phyloP scores from a whole-genome alignment of 2,113 vertebrate species.

The Takifugu bimaculatus region DNA sequence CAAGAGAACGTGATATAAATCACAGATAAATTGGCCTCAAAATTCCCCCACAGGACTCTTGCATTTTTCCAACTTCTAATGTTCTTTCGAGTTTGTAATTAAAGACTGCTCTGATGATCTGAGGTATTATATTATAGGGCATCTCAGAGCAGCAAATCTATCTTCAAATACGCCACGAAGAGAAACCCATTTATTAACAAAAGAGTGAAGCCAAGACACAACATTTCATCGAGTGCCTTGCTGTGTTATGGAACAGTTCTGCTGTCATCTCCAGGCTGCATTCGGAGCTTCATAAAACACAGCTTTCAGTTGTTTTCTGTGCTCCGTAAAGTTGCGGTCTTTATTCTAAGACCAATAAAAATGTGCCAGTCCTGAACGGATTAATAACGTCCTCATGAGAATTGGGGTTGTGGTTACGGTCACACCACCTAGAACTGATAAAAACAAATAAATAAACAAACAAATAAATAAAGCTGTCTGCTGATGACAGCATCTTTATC shows the following conservation, averaged over 20 bases:
- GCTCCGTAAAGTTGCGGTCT: constrained; percentile 37
- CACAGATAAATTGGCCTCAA: constrained; percentile 48
- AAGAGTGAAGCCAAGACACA: constrained; percentile 46
- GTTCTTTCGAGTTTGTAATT: constrained; percentile 63
- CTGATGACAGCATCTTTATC: too few relatives aligned
- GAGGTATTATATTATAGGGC: constrained; percentile 55
- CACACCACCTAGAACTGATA: too few relatives aligned
- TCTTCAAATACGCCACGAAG: constrained; percentile 69
- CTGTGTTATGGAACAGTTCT: constrained; percentile 42
- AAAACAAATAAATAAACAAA: too few relatives aligned
- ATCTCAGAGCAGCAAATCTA: constrained; percentile 48
- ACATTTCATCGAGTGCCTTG: constrained; percentile 60
- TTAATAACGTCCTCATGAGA: too few relatives aligned
- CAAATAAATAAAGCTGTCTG: too few relatives aligned
- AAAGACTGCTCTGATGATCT: constrained; percentile 54
- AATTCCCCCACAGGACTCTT: constrained; percentile 34
- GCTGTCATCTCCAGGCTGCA: constrained; percentile 54
- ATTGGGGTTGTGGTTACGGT: too few relatives aligned
- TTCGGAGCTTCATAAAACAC: constrained; percentile 36
- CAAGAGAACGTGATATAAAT: constrained; percentile 44
- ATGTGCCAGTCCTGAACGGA: too few relatives aligned
- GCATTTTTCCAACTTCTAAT: constrained; percentile 44
- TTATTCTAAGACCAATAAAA: background rate
- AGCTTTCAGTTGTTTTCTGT: constrained; percentile 18
- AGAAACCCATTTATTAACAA: constrained; percentile 62